These are phyloP conservation scores for Augochlorella aurata DNA, from an alignment of 2,888 invertebrate genomes.

Conservation along the genomic window DNA sequence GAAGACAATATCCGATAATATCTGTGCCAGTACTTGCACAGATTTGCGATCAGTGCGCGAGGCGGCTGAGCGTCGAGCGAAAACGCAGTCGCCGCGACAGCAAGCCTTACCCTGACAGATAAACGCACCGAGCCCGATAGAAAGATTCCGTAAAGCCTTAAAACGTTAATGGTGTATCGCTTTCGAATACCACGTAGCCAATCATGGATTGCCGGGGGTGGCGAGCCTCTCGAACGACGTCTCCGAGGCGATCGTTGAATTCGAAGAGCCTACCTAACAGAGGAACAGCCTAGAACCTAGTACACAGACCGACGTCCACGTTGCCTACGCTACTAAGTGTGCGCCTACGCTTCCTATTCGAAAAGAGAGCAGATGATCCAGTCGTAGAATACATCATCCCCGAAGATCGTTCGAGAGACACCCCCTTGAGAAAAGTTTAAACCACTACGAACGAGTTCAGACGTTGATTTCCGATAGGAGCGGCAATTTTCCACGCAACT, in stretches of 20 bases:
- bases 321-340: not conserved
- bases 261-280: not conserved
- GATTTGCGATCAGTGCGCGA: slow-evolving; percentile 16
- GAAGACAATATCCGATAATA: too few relatives aligned
- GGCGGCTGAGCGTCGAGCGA: slow-evolving; percentile 23
- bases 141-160: slow-evolving; percentile 64
- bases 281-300: not conserved
- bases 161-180: slow-evolving; percentile 78
- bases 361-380: not conserved
- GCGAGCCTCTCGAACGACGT: slow-evolving; percentile 30
- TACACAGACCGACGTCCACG: not conserved
- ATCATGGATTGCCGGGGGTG: slow-evolving; percentile 70
- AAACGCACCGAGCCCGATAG: slow-evolving; percentile 47
- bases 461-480: slow-evolving; percentile 72
- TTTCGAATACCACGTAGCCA: slow-evolving; percentile 80
- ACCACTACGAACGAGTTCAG: slow-evolving; percentile 66
- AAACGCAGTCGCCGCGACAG: slow-evolving; percentile 58
- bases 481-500: slow-evolving; percentile 65
- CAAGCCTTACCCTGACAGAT: slow-evolving; percentile 41
- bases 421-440: slow-evolving; percentile 53
- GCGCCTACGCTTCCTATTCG: not conserved
- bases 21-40: too few relatives aligned
- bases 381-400: not conserved
- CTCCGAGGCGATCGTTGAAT: not conserved
- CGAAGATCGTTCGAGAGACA: slow-evolving; percentile 35